A percentile compares a stretch with the other conserved stretches of the same genome.
Conservation (phyloP, 2,113 vertebrate genomes). For the Sylvilagus bachmani region DNA sequence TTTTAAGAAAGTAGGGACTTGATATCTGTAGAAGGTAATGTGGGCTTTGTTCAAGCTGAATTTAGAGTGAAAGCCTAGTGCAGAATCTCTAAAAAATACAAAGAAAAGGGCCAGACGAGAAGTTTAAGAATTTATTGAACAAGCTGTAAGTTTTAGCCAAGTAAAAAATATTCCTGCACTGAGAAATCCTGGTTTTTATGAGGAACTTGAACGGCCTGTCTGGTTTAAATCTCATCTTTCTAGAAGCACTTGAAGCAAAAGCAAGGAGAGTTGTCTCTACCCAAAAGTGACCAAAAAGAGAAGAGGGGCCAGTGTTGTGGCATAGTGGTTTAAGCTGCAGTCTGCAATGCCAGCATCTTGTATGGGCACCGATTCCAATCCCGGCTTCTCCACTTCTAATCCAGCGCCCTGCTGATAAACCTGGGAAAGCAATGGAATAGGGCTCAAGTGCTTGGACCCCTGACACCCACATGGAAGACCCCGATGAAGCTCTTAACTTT, state of each 20-base stretch:
- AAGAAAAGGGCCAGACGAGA: slow-evolving; percentile 39
- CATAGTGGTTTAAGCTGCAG: too few species aligned
- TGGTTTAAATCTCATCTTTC: slow-evolving; percentile 33
- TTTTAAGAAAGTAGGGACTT: slow-evolving; percentile 11
- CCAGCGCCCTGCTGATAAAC: too few species aligned
- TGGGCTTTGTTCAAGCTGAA: background rate
- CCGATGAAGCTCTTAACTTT: too few species aligned
- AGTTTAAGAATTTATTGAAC: slow-evolving; percentile 41
- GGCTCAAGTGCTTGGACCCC: too few species aligned
- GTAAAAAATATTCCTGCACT: background rate
- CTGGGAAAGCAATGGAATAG: too few species aligned
- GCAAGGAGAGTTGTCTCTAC: background rate
- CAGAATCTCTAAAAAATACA: background rate
- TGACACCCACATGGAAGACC: too few species aligned
- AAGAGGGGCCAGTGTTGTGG: background rate
- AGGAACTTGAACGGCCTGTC: background rate
- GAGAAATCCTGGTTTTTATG: slow-evolving; percentile 45
- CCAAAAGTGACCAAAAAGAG: background rate
- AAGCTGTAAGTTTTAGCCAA: slow-evolving; percentile 1
- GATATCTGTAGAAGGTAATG: background rate
- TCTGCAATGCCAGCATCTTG: too few species aligned
- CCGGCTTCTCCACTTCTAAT: too few species aligned
- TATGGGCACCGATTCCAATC: too few species aligned
- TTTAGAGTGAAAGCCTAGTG: slow-evolving; percentile 33
- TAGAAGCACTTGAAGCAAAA: slow-evolving; percentile 44